Base-by-base conservation (phyloP, 92 coral and sea anemone species). In the Micromussa lordhowensis region DNA sequence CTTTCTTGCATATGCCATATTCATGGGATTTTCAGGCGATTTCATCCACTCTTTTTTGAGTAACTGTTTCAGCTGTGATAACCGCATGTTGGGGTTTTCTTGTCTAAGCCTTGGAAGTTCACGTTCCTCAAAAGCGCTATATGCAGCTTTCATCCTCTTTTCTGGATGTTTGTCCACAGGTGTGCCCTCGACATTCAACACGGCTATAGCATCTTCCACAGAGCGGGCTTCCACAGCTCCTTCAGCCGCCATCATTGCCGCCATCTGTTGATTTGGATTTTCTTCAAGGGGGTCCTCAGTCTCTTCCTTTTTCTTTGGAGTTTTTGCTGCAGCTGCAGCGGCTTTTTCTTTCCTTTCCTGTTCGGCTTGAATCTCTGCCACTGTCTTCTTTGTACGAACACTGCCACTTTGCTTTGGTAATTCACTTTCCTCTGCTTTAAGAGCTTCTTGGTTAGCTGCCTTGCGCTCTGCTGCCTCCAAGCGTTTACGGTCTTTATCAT, bases 1-100 rank as follows among this genome's bases (percentile, higher is more conserved):
- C 40, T 40, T 85, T 61, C 61, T 75, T 36, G 74, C 75, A 63
- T 85, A 85, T 16, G 44, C 82, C 82, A 76, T 76, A 54, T 97
- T 97, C 91, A 97, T 74, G 22, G 99, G 99, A 57, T 97, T 97
- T 48, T 97, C 99, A 28, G 99, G 97, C 16, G 99, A 97, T 77
- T 95, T 97, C 97, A 95, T 89, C 99, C 99, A 97, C 13, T 97
- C 98, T 72, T 97, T 97, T 34, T 92, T 93, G 22, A 97, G 96
- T 70, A 97, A 83, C 85, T 97, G 99, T 82, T 97, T 97, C 24
- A 97, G 80, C 82, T 97, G 99, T 38, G 99, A 97, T 78, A 97
- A 81, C 75, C 99, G 88, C 90, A 97, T 84, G 79, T 97, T 97
- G 29, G 98, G 97, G 59, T 97, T 95, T 75, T 97, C 98, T 54